Percentiles rank a stretch among this genome's conserved stretches.
phyloP scores from a whole-genome alignment of 1,140 invertebrate species.

The Drosophila nebulosa region DNA sequence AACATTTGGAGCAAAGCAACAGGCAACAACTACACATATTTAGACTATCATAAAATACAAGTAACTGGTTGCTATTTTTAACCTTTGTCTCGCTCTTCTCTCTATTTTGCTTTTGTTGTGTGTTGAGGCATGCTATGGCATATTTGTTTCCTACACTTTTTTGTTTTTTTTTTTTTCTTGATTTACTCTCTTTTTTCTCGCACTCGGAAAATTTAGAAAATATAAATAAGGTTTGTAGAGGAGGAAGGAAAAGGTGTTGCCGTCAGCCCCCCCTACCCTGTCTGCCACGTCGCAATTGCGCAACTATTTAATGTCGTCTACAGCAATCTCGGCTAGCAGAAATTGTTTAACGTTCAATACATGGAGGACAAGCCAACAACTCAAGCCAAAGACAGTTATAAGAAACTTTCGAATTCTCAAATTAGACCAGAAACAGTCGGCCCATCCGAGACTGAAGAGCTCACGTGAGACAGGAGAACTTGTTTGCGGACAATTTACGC shows the following conservation, averaged over 20 bases:
- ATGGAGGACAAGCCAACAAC: slow-evolving; percentile 37
- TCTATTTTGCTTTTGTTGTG: slow-evolving; percentile 1
- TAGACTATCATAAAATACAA: slow-evolving; percentile 27
- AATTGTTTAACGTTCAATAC: slow-evolving; percentile 35
- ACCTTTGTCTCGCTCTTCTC: neutral
- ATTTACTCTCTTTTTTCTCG: neutral
- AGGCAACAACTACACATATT: slow-evolving; percentile 14
- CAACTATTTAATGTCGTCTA: slow-evolving; percentile 63
- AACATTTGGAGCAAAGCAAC: slow-evolving; percentile 15
- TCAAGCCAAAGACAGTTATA: slow-evolving; percentile 4
- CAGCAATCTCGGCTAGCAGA: slow-evolving; percentile 35
- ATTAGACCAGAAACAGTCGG: neutral
- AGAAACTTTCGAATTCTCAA: slow-evolving; percentile 11
- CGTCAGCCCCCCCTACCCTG: neutral
- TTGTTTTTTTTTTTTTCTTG: neutral
- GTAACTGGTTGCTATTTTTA: slow-evolving; percentile 15
- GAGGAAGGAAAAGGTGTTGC: neutral
- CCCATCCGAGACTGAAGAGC: neutral
- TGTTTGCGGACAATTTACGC: neutral
- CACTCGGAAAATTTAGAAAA: slow-evolving; percentile 18
- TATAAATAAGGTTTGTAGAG: neutral
- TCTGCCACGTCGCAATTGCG: slow-evolving; percentile 15
- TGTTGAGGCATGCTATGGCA: slow-evolving; percentile 19
- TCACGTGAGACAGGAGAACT: neutral
- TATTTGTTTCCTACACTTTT: neutral